Percentiles rank a stretch among this genome's conserved stretches.
phyloP scores from a whole-genome alignment of 2,888 invertebrate species.

The Tinea trinotella region DNA sequence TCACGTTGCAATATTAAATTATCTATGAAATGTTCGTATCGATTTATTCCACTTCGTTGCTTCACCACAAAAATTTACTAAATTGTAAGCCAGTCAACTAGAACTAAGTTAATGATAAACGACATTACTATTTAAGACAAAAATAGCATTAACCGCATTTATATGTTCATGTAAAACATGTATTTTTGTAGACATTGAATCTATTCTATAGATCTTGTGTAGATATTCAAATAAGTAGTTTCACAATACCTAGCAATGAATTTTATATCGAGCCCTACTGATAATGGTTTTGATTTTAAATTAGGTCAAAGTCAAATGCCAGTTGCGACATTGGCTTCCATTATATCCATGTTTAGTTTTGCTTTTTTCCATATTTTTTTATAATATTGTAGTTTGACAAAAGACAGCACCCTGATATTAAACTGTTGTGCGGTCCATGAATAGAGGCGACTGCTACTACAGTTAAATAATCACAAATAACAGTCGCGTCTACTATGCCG shows the following conservation, averaged over 20 bases:
- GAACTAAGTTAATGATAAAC: slow-evolving; percentile 13
- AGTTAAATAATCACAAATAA: no score
- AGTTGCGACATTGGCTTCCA: slow-evolving; percentile 12
- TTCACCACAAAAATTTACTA: slow-evolving; percentile 9
- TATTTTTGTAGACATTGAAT: not conserved
- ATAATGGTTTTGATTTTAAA: slow-evolving; percentile 55
- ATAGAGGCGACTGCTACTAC: no score
- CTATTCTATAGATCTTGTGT: slow-evolving; percentile 1
- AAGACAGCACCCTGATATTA: no score
- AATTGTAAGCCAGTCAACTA: slow-evolving; percentile 11
- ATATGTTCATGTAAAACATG: not conserved
- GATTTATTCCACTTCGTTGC: slow-evolving; percentile 16
- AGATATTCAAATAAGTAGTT: slow-evolving; percentile 30
- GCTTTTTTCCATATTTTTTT: no score
- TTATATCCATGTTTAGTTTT: slow-evolving; percentile 3
- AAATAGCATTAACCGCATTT: not conserved
- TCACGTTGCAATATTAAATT: slow-evolving; percentile 9
- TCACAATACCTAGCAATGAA: slow-evolving; percentile 19
- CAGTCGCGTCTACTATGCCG: no score
- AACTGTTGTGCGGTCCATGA: no score
- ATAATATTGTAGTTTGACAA: no score
- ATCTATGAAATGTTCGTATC: slow-evolving; percentile 8
- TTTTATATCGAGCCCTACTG: slow-evolving; percentile 35
- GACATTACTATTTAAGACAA: not conserved
- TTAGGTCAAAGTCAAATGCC: slow-evolving; percentile 51